Conservation (phyloP, 2,113 vertebrate species). For the Turnix velox region DNA sequence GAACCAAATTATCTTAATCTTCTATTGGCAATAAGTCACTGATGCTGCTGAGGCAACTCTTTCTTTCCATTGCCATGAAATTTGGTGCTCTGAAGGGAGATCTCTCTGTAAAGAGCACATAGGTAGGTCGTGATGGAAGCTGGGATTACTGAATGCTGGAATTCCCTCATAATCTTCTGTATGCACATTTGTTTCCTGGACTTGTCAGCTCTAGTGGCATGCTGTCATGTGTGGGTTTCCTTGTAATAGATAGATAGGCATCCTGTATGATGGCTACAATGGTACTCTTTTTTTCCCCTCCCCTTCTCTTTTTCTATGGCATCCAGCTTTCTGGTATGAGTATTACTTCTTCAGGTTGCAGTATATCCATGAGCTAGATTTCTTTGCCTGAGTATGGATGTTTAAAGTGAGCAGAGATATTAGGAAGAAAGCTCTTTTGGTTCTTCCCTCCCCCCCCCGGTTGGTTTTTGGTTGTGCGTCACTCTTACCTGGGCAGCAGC, state of each 20-base stretch:
- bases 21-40: not conserved
- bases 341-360: not conserved
- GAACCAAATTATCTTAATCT: not conserved
- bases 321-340: not conserved
- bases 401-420: not conserved
- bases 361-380: not conserved
- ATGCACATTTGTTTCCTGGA: not conserved
- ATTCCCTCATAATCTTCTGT: not conserved
- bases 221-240: not conserved
- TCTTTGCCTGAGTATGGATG: not conserved
- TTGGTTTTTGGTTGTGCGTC: not conserved
- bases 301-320: not conserved
- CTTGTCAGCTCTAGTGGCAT: not conserved
- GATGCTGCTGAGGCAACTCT: not conserved
- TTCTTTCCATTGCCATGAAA: not conserved
- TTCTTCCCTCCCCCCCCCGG: rapidly evolving
- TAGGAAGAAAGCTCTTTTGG: not conserved
- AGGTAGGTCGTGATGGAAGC: not conserved
- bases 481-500: not conserved
- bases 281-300: not conserved
- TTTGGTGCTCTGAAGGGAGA: not conserved
- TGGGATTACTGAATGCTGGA: not conserved
- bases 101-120: not conserved
- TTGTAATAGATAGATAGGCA: not conserved
- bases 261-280: not conserved